phyloP scores from a whole-genome alignment of 53 echinoderm and acorn worm species.

The Echinometra lucunter region DNA sequence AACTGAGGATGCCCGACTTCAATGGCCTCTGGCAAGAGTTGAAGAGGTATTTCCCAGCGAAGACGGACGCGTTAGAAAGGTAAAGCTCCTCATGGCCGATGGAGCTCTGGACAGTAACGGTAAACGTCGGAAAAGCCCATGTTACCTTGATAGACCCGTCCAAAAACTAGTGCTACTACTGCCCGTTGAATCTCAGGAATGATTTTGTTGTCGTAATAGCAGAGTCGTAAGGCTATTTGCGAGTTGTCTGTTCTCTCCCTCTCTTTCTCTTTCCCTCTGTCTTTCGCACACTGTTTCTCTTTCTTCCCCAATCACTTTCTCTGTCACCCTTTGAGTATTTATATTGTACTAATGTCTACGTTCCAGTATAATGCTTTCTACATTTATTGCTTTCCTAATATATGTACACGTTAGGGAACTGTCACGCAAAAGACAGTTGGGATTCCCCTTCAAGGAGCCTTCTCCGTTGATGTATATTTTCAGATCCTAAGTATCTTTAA shows the following conservation, averaged over 20 bases:
- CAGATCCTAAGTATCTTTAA: neutral
- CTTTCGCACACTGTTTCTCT: neutral
- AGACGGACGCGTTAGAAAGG: constrained; percentile 55
- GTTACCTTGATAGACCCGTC: constrained; percentile 48
- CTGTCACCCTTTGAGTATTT: neutral
- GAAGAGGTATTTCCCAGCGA: constrained; percentile 2
- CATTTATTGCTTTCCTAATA: neutral
- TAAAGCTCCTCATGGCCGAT: constrained; percentile 44
- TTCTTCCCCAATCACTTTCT: neutral
- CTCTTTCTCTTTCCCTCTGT: neutral
- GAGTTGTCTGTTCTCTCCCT: too few species aligned
- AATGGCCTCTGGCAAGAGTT: constrained; percentile 71
- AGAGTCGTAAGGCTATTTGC: too few species aligned
- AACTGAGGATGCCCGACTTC: constrained; percentile 25
- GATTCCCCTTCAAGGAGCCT: constrained; percentile 58
- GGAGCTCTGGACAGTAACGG: constrained; percentile 16
- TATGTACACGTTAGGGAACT: neutral
- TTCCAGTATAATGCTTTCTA: neutral
- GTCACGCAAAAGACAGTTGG: constrained; percentile 32
- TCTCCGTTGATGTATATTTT: neutral
- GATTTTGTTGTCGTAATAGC: too few species aligned
- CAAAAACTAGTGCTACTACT: constrained; percentile 31
- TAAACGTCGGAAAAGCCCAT: constrained; percentile 1
- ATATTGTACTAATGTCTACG: neutral
- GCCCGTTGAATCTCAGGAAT: neutral